Base-by-base conservation (phyloP, 2,888 invertebrate genomes). In the Ochropacha duplaris region DNA sequence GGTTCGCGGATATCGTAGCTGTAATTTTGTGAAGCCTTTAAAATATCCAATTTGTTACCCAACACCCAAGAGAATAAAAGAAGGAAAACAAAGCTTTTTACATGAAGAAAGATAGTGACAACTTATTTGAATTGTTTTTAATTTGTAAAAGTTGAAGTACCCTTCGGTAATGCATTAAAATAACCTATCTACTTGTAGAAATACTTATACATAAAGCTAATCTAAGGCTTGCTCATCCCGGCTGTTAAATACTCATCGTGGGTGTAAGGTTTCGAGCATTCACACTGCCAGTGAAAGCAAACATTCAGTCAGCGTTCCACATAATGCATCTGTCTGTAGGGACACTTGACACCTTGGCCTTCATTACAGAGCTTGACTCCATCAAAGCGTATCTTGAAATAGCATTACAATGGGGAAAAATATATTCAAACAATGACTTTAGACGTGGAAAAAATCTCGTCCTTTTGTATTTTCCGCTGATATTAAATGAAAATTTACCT, bases 261-360 rank as follows among this genome's bases (percentile, higher is more conserved):
- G 83, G 88, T 87, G 85, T 90, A 81, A 78, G 78, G 83, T 90
- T 88, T 85, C 90, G 76, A 78, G 79, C 83, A 81, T 87, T 84
- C 83, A 84, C 77, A 79, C 77, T 72, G 76, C 64, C 77, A 86
- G 90, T 85, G 91, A 91, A 90, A 92, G 90, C 90, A 86, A 86
- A 90, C 86, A 81, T 76, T 78, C 78, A 72, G 78, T 81, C 81
- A 80, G 78, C 87, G 88, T 86, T 86, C 81, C 84, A 85, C 83
- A 84, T 86, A 83, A 84, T 84, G 87, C 86, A 79, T 84, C 82
- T 79, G 85, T 84, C 82, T 79, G 85, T 83, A 78, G 75, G 77
- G 89, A 85, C 83, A 91, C 87, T 80, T 84, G 91, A 92, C 84
- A 90, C 88, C 84, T 78, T 81, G 84, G 79, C 83, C 83, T 85